Percentiles rank a stretch among this genome's conserved stretches.
These are phyloP conservation scores for Imbricaverruca yamaguchii DNA, from an alignment of 2,888 invertebrate genomes.

Conservation along the genomic window DNA sequence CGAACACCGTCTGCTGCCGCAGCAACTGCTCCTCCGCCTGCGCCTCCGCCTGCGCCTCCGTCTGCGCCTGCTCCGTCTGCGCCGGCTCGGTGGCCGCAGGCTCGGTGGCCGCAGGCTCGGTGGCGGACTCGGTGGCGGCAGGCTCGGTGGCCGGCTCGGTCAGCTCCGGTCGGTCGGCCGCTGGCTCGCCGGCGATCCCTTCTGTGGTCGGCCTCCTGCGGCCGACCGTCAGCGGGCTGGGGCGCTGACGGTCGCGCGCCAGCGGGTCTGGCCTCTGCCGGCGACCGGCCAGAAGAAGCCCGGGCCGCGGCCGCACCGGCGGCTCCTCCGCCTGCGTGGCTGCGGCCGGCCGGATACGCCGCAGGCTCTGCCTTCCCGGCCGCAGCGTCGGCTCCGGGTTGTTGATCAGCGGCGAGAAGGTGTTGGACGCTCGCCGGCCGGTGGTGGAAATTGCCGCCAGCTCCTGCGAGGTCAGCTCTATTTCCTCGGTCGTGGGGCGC, in stretches of 20 bases:
- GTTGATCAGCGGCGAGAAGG: neutral
- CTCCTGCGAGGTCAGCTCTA: neutral
- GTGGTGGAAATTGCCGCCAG: constrained; percentile 4
- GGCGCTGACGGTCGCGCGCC: neutral
- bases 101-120: neutral
- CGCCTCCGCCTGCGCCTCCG: neutral
- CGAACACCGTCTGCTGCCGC: neutral
- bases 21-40: neutral
- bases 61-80: neutral
- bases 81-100: neutral
- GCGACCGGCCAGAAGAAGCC: neutral
- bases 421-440: neutral
- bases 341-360: neutral
- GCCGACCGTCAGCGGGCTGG: neutral
- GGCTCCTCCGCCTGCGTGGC: neutral
- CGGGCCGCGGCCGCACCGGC: neutral
- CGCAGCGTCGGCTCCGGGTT: neutral
- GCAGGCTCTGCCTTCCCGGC: neutral
- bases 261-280: neutral
- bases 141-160: neutral
- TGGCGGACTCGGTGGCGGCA: neutral
- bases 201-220: neutral
- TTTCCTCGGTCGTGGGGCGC: neutral
- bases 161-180: neutral
- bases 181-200: neutral